Evolutionary conservation across 1,140 invertebrate species (phyloP), one percentile per base, ranked within the genome.

Genomic region (Scaptomyza graminum): DNA sequence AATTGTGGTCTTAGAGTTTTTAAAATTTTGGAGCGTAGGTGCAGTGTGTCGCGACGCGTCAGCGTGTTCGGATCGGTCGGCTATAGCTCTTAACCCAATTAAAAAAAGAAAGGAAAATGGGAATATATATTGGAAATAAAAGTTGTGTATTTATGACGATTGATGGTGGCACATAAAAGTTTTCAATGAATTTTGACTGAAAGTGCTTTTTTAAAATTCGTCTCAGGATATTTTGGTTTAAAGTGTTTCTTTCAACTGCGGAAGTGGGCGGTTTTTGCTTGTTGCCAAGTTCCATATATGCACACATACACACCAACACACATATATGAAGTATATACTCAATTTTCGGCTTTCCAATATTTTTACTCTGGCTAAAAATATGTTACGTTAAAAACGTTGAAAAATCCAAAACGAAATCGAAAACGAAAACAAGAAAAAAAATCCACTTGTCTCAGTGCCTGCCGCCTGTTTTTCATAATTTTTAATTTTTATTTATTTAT

Each of bases 1-100:
- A 63, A 69, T 69, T 55, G 51, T 52, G 74, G 82, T 87, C 82
- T 87, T 87, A 88, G 83, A 88, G 82, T 88, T 88, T 88, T 87
- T 68, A 60, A 89, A 85, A 85, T 85, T 90, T 90, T 91, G 79
- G 90, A 91, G 87, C 90, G 90, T 91, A 90, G 90, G 90, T 91
- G 90, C 90, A 91, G 90, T 91, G 77, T 88, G 87, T 90, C 82
- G 85, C 80, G 80, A 60, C 72, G 90, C 90, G 90, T 91, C 88
- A 82, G 75, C 79, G 73, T 85, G 87, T 88, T 68, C 83, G 72
- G 83, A 82, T 88, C 78, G 56, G 71, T 63, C 60, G 68, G 52
- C 72, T 70, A 41, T 57, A 74, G 55, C 46, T 67, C 54, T 47
- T 16, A 47, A 57, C 44, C 34, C 51, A 13, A 56, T 44, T 44